These are phyloP conservation scores for Cirrhinus molitorella DNA, from an alignment of 2,797 vertebrate genomes.

Conservation along the genomic window DNA sequence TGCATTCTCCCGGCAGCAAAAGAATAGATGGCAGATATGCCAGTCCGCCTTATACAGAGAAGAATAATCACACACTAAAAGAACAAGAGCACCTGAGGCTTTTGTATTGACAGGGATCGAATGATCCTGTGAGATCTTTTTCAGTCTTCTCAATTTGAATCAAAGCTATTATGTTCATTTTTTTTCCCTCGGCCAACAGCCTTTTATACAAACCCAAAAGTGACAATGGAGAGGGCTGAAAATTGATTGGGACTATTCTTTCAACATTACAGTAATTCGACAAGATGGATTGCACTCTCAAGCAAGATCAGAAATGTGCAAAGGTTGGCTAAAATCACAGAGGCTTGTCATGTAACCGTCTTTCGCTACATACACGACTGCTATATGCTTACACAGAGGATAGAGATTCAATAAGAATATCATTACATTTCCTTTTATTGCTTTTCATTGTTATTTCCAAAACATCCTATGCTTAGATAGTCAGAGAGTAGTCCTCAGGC, in stretches of 20 bases:
- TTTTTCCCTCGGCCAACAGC: slow-evolving; percentile 53
- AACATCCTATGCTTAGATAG: neutral
- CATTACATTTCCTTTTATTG: slow-evolving; percentile 34
- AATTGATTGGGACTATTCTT: slow-evolving; percentile 71
- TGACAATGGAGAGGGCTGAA: slow-evolving; percentile 54
- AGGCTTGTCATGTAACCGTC: slow-evolving; percentile 70
- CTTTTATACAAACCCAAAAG: slow-evolving; percentile 65
- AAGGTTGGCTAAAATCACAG: slow-evolving; percentile 71
- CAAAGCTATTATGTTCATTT: slow-evolving; percentile 57
- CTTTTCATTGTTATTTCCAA: slow-evolving; percentile 21
- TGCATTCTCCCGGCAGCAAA: slow-evolving; percentile 28
- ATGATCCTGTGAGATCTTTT: slow-evolving; percentile 41
- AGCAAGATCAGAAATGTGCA: slow-evolving; percentile 71
- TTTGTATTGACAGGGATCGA: slow-evolving; percentile 48
- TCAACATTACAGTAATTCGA: slow-evolving; percentile 67
- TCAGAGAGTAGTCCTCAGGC: too few relatives aligned
- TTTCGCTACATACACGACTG: slow-evolving; percentile 63
- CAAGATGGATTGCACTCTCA: slow-evolving; percentile 68
- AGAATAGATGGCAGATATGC: slow-evolving; percentile 49
- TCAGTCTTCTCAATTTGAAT: slow-evolving; percentile 52
- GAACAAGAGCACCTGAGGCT: slow-evolving; percentile 42
- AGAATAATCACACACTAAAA: slow-evolving; percentile 12
- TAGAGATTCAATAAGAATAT: slow-evolving; percentile 60
- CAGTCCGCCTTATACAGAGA: neutral
- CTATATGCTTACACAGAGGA: slow-evolving; percentile 50